Base-by-base conservation (phyloP, 2,888 invertebrate genomes). In the Choreutis nemorana region DNA sequence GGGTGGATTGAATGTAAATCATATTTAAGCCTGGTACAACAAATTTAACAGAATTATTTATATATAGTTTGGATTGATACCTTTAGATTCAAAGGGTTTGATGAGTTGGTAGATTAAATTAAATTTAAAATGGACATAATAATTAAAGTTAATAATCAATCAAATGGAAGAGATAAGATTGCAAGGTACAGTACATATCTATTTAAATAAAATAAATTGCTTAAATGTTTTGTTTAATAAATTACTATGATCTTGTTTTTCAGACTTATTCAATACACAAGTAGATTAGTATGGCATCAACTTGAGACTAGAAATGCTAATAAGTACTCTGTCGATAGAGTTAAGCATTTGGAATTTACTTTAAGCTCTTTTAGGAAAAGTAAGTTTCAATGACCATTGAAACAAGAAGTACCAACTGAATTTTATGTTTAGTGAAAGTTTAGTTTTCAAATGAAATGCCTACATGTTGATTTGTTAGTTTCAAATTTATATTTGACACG, bases 311-410 rank as follows among this genome's bases (percentile, higher is more conserved):
- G 73, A 31, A 64, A 80, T 40, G 78, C 82, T 18, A 83, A 84
- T 44, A 83, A 84, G 48, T 83, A 85, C 32, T 81, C 87, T 13
- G 83, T 90, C 7, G 87, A 89, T 43, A 84, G 87, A 47, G 81
- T 94, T 18, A 91, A 92, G 70, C 87, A 87, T 36, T 70, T 94
- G 27, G 94, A 94, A 63, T 87, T 86, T 44, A 86, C 90, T 33
- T 81, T 94, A 32, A 90, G 93, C 53, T 87, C 92, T 32, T 93
- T 93, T 48, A 82, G 94, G 54, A 93, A 93, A 84, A 81, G 94
- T 94, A 83, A 52, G 53, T 50, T n/a, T n/a, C n/a, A n/a, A n/a
- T n/a, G n/a, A n/a, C n/a, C n/a, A n/a, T n/a, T n/a, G n/a, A n/a
- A n/a, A n/a, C n/a, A n/a, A n/a, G n/a, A n/a, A n/a, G n/a, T n/a